Base-by-base conservation (phyloP, 2,888 invertebrate genomes). In the Tetanocera ferruginea region DNA sequence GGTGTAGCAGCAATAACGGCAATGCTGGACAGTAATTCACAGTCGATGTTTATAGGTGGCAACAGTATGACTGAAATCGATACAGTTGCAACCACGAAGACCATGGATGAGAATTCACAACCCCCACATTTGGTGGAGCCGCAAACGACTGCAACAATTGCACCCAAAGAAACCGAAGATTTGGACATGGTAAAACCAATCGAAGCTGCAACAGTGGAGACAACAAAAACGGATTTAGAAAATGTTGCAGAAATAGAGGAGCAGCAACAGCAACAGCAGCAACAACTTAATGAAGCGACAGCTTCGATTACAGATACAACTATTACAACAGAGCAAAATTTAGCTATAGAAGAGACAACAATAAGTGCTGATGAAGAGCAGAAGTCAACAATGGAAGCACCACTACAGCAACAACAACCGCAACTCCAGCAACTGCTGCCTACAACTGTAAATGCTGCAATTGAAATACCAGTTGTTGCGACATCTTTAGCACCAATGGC, bases 21-120 rank as follows among this genome's bases (percentile, higher is more conserved):
- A 6, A 81, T 87, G 78, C 78, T 88, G 67, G 88, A 87, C 69
- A 87, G 88, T 76, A 87, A 88, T 78, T 87, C 87, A 3, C 87
- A 87, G 76, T 87, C 86, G 0, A 88, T 88, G 49, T 84, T 84
- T 76, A 82, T 82, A 72, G 82, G 81, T 60, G 80, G 78, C 8
- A 78, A 78, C 69, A 43, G 81, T 76, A 55, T 51, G 2, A 79
- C 79, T 37, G 81, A 81, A 52, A 72, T 34, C 1, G 72, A 78
- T 0, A 75, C 79, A 34, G 67, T 23, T 76, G 76, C 73, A 43
- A 43, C 76, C 76, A 64, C 71, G 34, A 80, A 34, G 64, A 55
- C 52, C 3, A 11, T 75, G 43, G 78, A 79, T 34, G 82, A 79
- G 81, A 72, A 80, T 71, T 74, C 5, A 70, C 76, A 43, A 43